Conservation (phyloP, 2,888 invertebrate species). For the Trissoscelio sp. region DNA sequence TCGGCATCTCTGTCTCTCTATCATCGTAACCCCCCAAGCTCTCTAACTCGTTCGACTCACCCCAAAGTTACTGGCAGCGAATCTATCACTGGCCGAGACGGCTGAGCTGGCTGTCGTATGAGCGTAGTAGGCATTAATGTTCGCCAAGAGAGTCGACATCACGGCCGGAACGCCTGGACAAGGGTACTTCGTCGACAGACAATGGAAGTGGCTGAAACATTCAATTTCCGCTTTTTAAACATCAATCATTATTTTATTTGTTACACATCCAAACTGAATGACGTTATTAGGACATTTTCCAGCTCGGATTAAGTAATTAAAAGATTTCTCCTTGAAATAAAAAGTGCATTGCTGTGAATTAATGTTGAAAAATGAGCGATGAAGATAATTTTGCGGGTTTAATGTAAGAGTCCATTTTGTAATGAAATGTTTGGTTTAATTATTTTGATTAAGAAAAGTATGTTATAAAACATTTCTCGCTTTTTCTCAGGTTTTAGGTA, state of each 20-base stretch:
- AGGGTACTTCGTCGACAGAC: conserved; percentile 98
- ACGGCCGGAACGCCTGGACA: conserved; percentile 99
- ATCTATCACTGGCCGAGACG: conserved; percentile 99
- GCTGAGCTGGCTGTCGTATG: conserved; percentile 99
- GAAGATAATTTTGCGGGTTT: no score
- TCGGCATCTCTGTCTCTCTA: conserved; percentile 61
- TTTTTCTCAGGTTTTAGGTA: not conserved
- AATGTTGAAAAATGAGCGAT: no score
- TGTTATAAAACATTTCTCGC: not conserved
- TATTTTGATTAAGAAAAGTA: not conserved
- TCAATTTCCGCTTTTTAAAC: conserved; percentile 36
- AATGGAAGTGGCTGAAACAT: conserved; percentile 96
- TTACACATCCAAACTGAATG: not conserved
- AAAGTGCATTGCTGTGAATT: not conserved
- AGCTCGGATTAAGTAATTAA: not conserved
- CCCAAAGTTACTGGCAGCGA: conserved; percentile 99
- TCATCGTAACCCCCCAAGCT: conserved; percentile 47
- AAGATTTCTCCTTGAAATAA: not conserved
- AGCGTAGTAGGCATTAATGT: conserved; percentile 99
- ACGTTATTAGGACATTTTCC: not conserved
- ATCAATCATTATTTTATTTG: conserved; percentile 12
- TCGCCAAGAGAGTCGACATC: conserved; percentile 99
- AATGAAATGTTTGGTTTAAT: conserved; percentile 11
- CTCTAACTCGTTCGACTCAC: conserved; percentile 85
- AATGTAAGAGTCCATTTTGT: no score